Conservation (phyloP, 2,797 vertebrate genomes). For the Nyctalus aviator region DNA sequence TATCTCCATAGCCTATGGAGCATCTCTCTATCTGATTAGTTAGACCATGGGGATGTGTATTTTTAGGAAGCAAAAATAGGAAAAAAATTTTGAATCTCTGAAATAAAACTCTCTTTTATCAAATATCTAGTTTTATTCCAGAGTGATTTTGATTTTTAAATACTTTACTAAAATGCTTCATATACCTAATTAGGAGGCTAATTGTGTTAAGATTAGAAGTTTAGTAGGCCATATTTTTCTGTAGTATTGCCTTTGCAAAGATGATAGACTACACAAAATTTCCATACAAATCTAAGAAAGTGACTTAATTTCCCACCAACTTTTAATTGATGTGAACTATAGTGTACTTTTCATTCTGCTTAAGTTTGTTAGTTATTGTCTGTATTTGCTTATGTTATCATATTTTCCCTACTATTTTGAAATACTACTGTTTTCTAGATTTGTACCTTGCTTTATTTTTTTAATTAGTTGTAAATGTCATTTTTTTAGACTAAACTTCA, state of each 20-base stretch:
- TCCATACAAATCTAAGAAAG: constrained; percentile 19
- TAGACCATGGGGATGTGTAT: neutral
- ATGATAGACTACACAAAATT: neutral
- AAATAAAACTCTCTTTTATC: neutral
- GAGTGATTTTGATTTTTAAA: constrained; percentile 17
- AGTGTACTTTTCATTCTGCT: neutral
- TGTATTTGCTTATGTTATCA: neutral
- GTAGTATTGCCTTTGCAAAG: neutral
- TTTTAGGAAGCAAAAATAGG: neutral
- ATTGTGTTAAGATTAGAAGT: neutral
- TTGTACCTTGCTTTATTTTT: neutral
- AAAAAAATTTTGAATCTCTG: neutral
- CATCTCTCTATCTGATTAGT: neutral
- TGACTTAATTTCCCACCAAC: neutral
- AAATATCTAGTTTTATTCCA: neutral
- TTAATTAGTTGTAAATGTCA: neutral
- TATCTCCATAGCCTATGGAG: fast-evolving
- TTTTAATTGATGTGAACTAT: neutral
- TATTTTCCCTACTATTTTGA: neutral
- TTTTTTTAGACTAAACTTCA: constrained; percentile 92
- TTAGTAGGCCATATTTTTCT: neutral
- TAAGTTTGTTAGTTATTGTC: neutral
- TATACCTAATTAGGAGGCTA: neutral
- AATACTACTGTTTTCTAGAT: neutral
- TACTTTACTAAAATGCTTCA: neutral